Percentiles rank a stretch among this genome's conserved stretches.
phyloP scores from a whole-genome alignment of 2,113 vertebrate species.

The Neogobius melanostomus region DNA sequence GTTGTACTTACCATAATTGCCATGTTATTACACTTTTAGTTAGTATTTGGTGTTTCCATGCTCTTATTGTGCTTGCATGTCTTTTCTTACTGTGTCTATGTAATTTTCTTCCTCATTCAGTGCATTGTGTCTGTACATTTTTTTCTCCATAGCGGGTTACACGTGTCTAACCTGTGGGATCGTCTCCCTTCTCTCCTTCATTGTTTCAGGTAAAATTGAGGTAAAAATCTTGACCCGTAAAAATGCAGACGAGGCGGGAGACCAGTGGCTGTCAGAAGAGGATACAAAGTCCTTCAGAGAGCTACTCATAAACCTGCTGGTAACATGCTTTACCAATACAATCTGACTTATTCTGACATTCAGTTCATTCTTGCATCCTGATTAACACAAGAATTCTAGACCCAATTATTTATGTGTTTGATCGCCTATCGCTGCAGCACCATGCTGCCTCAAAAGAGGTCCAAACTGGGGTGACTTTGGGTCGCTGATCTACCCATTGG shows the following conservation, averaged over 20 bases:
- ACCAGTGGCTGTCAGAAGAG: slow-evolving; percentile 91
- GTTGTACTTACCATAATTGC: no score
- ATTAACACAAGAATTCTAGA: no score
- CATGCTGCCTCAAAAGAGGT: no score
- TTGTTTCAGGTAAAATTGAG: slow-evolving; percentile 86
- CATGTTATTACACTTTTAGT: no score
- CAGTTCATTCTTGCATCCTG: no score
- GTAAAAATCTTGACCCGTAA: slow-evolving; percentile 89
- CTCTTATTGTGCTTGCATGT: no score
- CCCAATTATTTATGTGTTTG: no score
- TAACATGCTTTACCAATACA: slow-evolving; percentile 55
- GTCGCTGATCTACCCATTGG: no score
- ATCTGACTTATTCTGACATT: neutral
- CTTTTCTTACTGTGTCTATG: no score
- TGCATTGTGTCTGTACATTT: slow-evolving; percentile 6
- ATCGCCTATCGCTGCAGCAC: no score
- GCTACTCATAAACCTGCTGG: slow-evolving; percentile 92
- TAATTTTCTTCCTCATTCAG: neutral
- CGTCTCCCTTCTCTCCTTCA: slow-evolving; percentile 4
- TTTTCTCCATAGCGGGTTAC: neutral
- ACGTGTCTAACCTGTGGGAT: neutral
- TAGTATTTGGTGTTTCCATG: no score
- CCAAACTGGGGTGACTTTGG: no score
- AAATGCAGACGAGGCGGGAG: slow-evolving; percentile 81
- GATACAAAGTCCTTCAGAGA: slow-evolving; percentile 92